Evolutionary conservation across 2,888 invertebrate species (phyloP), one percentile per base, ranked within the genome.

Genomic region (Calephelis perditalis): DNA sequence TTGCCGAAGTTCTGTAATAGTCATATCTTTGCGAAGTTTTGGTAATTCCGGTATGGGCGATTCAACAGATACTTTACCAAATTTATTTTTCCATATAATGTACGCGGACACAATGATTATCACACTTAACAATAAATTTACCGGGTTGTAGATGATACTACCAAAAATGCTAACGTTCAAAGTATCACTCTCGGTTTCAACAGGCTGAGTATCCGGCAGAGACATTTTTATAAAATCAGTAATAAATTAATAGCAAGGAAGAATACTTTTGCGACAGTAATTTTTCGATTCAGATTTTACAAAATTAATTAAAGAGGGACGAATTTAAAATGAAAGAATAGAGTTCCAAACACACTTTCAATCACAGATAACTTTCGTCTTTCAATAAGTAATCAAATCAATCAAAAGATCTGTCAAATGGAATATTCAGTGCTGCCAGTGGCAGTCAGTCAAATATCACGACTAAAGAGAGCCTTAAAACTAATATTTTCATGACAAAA

Each of bases 1-100:
- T 70, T 94, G 93, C 69, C 94, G 94, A 68, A 99, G 88, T 82
- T 99, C 98, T 71, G 96, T 93, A 52, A 97, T 91, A 4, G 96
- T 97, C 91, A 99, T 97, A 81, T 99, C 99, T 73, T 94, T 94
- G 71, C 97, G 94, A 76, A 98, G 77, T 85, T 95, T 96, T 10
- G 97, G 96, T 69, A 98, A 75, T 59, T 83, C 79, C 46, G 81
- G 75, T 55, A 68, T 69, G 55, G 78, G 73, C 60, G 74, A 62
- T 64, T 84, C 83, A 11, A 71, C 74, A 37, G 76, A 71, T 59
- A 71, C 70, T 68, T 78, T 79, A 55, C 74, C 74, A 64, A 83
- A 83, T 70, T 84, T 91, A 71, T 80, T 88, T 70, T 86, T 90
- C 66, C 93, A 81, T 70, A 95, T 93, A 86, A 94, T 95, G 75